Base-by-base conservation (phyloP, 2,888 invertebrate genomes). In the Chalcosyrphus nemorum region DNA sequence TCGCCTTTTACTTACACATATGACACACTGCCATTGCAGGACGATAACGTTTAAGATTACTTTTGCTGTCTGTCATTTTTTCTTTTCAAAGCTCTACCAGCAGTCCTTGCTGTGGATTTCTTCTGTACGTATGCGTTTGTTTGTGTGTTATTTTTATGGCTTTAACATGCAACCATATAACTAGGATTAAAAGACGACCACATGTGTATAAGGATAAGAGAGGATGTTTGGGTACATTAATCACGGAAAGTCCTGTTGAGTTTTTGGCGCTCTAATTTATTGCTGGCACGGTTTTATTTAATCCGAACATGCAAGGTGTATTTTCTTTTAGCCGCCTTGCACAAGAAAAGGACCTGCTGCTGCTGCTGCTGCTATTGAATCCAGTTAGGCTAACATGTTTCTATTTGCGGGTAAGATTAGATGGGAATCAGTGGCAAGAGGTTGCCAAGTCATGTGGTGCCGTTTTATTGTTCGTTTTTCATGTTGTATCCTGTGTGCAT, bases 191-290 rank as follows among this genome's bases (percentile, higher is more conserved):
- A 63, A 70, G 35, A 11, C 52, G 13, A 52, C 27, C 56, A 45
- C 21, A 41, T 29, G 21, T 45, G 11, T 52, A 35, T 43, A 35
- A 21, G 45, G 9, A 54, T 54, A 35, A 32, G 19, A 6, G 13
- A 19, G n/a, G 47, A 21, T 41, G 50, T 75, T 75, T 24, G 76
- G 41, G 38, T 59, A 71, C 77, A 77, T 81, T 81, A 71, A 77
- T 72, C 77, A 81, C 71, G 71, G 32, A 71, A 77, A 68, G 81
- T 82, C 81, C 72, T 66, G 77, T 82, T 66, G 81, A 81, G 71
- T 81, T 72, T 81, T 82, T 57, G 77, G 71, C 77, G 81, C 66
- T 66, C 47, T 66, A 77, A 82, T 82, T 82, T 77, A 82, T 61
- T 77, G 61, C 54, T 71, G 52, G 59, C 71, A 77, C 41, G 54